Evolutionary conservation across 2,888 invertebrate genomes (phyloP), one percentile per base, ranked within the genome.

Genomic region (Ctena decussata): DNA sequence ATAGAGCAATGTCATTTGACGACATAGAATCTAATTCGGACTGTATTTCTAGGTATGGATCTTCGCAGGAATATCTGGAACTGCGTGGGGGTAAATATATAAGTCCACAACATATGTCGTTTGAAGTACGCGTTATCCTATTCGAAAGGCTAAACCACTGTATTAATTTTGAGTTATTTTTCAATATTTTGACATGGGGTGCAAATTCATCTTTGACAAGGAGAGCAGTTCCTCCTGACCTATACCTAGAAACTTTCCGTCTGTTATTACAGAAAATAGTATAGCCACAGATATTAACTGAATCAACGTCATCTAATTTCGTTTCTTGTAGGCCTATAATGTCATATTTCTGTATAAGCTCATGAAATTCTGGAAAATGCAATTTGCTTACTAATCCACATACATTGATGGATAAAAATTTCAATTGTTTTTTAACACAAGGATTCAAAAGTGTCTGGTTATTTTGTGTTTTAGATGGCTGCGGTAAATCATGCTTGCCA

Each of bases 41-140:
- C 60, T 76, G 76, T 21, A 76, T 24, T 21, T 76, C 76, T 15
- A 60, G 76, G 32, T 76, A 76, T 24, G 76, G 76, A 21, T 76
- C 76, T 1, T 32, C 0, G 37, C 32, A 21, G 24, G 53, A 18
- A 57, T 75, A 75, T 49, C 27, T 75, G 8, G 74, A 37, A 21
- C 57, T 21, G 15, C 15, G 27, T 5, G 74, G 74, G n/a, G 74
- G 74, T 15, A 75, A 53, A 57, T 75, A 75, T 35, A 57, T 30
- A n/a, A 57, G 37, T 15, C 74, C 74, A 53, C 53, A 57, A 15
- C 15, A 18, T 18, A 49, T 5, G n/a, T 72, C 24, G 39, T n/a
- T n/a, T 8, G 12, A 24, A 27, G 3, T n/a, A 6, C 18, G n/a
- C 12, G 24, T 18, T n/a, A 44, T 6, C 15, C 24, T n/a, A 15